Evolutionary conservation across 1,140 invertebrate genomes (phyloP).

Genomic region (Brachystomella parvula): DNA sequence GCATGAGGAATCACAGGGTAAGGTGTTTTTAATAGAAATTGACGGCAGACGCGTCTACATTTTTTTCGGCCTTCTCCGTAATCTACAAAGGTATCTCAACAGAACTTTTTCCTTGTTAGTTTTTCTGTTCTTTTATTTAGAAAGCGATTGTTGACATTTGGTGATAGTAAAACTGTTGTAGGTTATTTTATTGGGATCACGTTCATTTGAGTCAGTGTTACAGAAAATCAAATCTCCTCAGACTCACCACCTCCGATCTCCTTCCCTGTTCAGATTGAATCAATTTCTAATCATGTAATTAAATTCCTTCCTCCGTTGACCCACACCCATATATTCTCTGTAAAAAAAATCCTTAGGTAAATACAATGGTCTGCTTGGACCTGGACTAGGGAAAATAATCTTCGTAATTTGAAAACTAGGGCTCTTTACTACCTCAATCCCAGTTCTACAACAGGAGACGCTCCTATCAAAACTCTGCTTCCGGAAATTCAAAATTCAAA

Average conservation of each 20-base stretch:
- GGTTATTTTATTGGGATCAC: neutral
- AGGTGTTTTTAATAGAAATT: no score
- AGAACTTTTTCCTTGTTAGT: neutral
- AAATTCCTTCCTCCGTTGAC: neutral
- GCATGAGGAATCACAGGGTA: no score
- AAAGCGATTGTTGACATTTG: neutral
- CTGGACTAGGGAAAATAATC: neutral
- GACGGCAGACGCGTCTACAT: no score
- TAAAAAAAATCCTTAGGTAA: neutral
- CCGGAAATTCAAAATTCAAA: neutral
- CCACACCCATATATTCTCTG: neutral
- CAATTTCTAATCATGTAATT: neutral
- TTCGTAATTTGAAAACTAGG: neutral
- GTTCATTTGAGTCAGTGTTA: neutral
- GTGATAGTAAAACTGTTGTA: neutral
- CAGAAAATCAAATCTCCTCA: neutral
- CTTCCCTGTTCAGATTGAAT: no score
- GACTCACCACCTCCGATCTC: no score
- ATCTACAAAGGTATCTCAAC: conserved; percentile 8
- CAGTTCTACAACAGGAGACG: no score
- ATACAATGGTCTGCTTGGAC: neutral
- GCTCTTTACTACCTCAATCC: no score
- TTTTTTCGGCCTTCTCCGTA: neutral
- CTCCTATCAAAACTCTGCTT: no score
- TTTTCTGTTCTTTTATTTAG: neutral